A percentile compares a stretch with the other conserved stretches of the same genome.
phyloP scores from a whole-genome alignment of 2,113 vertebrate genomes.

The Addax nasomaculatus region DNA sequence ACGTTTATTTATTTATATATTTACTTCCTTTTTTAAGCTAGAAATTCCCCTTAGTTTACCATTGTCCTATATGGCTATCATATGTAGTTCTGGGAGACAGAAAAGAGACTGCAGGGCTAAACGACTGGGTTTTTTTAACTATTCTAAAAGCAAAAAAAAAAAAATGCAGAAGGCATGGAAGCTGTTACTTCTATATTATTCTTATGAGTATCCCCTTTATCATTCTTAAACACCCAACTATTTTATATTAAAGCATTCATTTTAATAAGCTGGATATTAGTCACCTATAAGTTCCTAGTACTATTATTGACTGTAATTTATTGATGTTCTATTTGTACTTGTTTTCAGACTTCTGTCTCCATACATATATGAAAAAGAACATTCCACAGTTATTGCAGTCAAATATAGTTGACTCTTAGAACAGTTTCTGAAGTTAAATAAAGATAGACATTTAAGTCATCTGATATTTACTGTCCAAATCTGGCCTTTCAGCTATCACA shows the following conservation, averaged over 20 bases:
- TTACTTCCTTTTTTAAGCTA: not conserved
- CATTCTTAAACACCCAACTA: constrained; percentile 53
- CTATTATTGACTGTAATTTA: constrained; percentile 68
- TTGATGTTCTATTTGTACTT: constrained; percentile 53
- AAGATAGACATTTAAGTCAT: constrained; percentile 69
- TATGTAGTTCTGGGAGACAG: not conserved
- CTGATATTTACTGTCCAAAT: constrained; percentile 67
- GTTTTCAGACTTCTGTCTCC: constrained; percentile 66
- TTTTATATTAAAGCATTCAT: constrained; percentile 68
- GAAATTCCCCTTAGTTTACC: not conserved
- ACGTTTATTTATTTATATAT: not conserved
- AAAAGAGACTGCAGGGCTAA: not conserved
- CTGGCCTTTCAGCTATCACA: constrained; percentile 47
- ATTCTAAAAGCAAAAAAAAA: constrained; percentile 42
- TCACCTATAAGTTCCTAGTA: constrained; percentile 45
- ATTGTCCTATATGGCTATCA: not conserved
- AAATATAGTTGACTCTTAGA: constrained; percentile 63
- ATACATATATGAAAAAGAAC: constrained; percentile 57
- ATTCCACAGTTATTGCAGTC: constrained; percentile 68
- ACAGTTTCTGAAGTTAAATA: constrained; percentile 71
- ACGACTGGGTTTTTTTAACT: not conserved
- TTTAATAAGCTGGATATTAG: constrained; percentile 71
- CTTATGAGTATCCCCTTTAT: constrained; percentile 53
- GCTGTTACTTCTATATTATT: constrained; percentile 37
- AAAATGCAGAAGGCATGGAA: constrained; percentile 15